Base-by-base conservation (phyloP, 2,888 invertebrate species). In the Melangyna quadrimaculata region DNA sequence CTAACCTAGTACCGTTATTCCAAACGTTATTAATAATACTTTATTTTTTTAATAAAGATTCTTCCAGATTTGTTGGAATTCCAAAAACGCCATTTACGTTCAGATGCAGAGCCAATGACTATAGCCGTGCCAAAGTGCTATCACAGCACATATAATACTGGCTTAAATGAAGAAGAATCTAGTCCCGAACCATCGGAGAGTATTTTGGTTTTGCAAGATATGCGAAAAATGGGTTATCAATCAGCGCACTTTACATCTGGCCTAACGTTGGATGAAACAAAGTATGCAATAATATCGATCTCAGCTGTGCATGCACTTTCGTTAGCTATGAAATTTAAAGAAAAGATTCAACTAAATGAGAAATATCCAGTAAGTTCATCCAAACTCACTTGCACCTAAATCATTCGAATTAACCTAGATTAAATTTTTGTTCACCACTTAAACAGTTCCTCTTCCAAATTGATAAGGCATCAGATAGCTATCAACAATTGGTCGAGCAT, bases 381-480 rank as follows among this genome's bases (percentile, higher is more conserved):
- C 5, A 3, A 17, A n/a, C n/a, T n/a, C n/a, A n/a, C n/a, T n/a
- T n/a, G n/a, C n/a, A n/a, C n/a, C n/a, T 17, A 9, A 6, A 3
- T 24, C 51, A n/a, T n/a, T 3, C 7, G 1, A 12, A 48, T 22
- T 22, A 2, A 2, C 19, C 14, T 12, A 22, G 22, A 12, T 45
- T 10, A 22, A 19, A 19, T 0, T 45, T 40, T 32, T 29, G 1
- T 40, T n/a, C n/a, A 19, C 6, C 17, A n/a, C 19, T 71, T 81
- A n/a, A n/a, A 51, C 59, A 90, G 17, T 96, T 96, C 90, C 93
- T 96, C 17, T 96, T 96, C 89, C 96, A 96, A 88, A 96, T 96
- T 43, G 95, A 95, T 51, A 93, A 95, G 89, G 96, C 96, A 0
- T 96, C 96, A 0, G 96, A 96, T 88, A 96, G 96, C 5, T 96